These are phyloP conservation scores for Peromyscus polionotus DNA, from an alignment of 2,113 vertebrate species.

Conservation along the genomic window DNA sequence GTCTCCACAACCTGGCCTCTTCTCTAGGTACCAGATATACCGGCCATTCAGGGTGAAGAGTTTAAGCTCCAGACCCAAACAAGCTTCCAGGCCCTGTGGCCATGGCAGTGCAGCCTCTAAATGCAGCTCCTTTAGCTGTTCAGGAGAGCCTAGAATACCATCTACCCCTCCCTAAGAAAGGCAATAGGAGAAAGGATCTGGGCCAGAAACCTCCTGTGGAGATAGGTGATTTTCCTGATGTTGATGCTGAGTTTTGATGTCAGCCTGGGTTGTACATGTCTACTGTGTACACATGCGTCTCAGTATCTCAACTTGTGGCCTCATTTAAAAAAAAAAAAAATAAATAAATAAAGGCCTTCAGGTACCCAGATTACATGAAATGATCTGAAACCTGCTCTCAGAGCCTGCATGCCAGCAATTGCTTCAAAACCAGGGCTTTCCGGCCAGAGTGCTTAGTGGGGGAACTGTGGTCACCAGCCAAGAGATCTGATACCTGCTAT, in stretches of 20 bases:
- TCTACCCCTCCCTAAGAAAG: background rate
- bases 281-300: background rate
- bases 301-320: rapidly evolving
- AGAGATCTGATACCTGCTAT: background rate
- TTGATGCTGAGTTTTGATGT: rapidly evolving
- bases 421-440: background rate
- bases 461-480: background rate
- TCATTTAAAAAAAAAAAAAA: too few relatives aligned
- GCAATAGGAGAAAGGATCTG: background rate
- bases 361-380: background rate
- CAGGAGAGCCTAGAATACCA: background rate
- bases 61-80: background rate
- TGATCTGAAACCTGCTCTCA: background rate
- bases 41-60: background rate
- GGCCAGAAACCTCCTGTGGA: background rate
- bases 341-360: background rate
- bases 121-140: background rate
- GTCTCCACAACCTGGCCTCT: background rate
- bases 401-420: background rate
- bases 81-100: background rate
- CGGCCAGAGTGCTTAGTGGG: background rate
- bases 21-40: background rate
- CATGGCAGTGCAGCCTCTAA: background rate
- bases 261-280: background rate
- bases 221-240: rapidly evolving